Conservation (phyloP, 64 coral and sea anemone genomes). For the Dendrophyllia cribrosa region DNA sequence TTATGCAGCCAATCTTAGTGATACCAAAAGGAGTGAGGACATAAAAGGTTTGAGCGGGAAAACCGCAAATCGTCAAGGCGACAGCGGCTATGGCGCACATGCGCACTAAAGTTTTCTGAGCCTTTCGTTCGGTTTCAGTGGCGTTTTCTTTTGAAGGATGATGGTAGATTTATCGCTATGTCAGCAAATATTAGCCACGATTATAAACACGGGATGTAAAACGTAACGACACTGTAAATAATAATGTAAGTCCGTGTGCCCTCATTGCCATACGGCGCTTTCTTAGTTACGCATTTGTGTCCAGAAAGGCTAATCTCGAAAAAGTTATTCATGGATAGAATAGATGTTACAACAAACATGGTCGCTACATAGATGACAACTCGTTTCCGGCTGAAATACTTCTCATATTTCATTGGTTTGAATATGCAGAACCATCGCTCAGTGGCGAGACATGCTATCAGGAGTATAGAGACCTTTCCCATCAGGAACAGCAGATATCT, state of each 20-base stretch:
- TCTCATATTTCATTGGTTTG: conserved; percentile 32
- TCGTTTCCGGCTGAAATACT: not conserved
- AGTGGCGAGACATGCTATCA: conserved; percentile 36
- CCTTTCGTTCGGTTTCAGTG: conserved; percentile 4
- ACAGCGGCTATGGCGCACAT: conserved; percentile 14
- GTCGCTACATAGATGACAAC: not conserved
- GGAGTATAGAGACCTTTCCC: conserved; percentile 42
- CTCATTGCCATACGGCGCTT: not conserved
- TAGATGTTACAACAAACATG: conserved; percentile 27
- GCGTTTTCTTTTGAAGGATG: not conserved
- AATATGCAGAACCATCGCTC: conserved; percentile 45
- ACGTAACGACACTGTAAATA: not conserved
- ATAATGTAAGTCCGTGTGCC: not conserved
- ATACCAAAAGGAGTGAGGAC: conserved; percentile 11
- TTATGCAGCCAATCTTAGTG: conserved; percentile 14
- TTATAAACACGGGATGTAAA: conserved; percentile 28
- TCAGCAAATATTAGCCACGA: conserved; percentile 50
- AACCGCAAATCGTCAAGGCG: conserved; percentile 1
- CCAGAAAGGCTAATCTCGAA: conserved; percentile 9
- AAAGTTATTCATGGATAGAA: conserved; percentile 36
- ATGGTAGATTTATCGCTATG: not conserved
- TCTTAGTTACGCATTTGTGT: not conserved
- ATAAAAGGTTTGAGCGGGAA: conserved; percentile 6
- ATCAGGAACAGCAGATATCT: conserved; percentile 36
- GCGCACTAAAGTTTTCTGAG: not conserved